Evolutionary conservation across 2,113 vertebrate species (phyloP), one percentile per base, ranked within the genome.

Genomic region (Cyphomyrus plagiostoma): DNA sequence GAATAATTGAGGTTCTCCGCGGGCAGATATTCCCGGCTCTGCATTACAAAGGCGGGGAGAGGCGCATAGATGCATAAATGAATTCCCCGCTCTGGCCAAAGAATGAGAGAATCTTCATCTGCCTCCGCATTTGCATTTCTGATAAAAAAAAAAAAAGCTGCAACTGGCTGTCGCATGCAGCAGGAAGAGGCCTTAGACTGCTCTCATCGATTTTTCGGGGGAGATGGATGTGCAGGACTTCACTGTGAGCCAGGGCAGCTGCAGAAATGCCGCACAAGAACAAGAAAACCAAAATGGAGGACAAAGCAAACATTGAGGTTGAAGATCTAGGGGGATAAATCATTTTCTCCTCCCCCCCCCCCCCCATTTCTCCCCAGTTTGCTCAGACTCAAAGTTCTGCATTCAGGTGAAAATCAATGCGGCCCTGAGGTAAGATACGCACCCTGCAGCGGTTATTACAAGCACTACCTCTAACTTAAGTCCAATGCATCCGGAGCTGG

Each of bases 1-100:
- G 89, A 89, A 89, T 89, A 89, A 85, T 48, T 48, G 77, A 89
- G 42, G 52, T n/a, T n/a, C 80, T 7, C 5, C 11, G n/a, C n/a
- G 23, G 52, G 39, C 88, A 58, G 74, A 89, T 42, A 84, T 53
- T n/a, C 88, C 46, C 26, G 7, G 48, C 3, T 89, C 49, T 19
- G 4, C 52, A 58, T 58, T 85, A 62, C 17, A 30, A 84, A 84
- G 82, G 45, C 45, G 42, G 23, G 42, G 7, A 84, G 42, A 21
- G 77, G 39, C 4, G 39, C 19, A 3, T 7, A 21, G 39, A 45
- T 9, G 42, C 82, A 48, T 39, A 39, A 80, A 80, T 80, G 74
- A 80, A 80, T 42, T 39, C 30, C 39, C 35, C 35, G n/a, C 74
- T 42, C 30, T 80, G 74, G 35, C 35, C 30, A 42, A 80, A 80